Evolutionary conservation across 2,113 vertebrate genomes (phyloP).

Genomic region (Myrmecophaga tridactyla): DNA sequence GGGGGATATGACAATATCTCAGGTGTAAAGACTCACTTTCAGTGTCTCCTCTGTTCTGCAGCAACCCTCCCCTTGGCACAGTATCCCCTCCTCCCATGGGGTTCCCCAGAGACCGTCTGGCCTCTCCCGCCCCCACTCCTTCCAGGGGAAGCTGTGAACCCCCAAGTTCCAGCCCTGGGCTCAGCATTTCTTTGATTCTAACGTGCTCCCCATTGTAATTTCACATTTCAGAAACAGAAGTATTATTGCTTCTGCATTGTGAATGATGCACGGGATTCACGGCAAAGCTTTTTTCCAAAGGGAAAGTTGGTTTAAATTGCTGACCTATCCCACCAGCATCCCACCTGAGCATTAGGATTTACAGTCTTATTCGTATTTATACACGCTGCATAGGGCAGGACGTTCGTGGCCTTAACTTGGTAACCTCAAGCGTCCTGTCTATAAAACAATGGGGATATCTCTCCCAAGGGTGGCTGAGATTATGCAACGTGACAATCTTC

Average conservation of each 20-base stretch:
- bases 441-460: not conserved
- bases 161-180: not conserved
- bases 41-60: not conserved
- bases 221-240: not conserved
- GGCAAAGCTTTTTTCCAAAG: not conserved
- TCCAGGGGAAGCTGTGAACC: not conserved
- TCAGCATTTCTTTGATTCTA: not conserved
- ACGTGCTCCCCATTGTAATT: not conserved
- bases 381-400: not conserved
- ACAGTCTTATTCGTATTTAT: not conserved
- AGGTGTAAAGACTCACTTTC: not conserved
- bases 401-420: not conserved
- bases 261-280: not conserved
- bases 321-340: not conserved
- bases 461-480: not conserved
- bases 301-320: not conserved
- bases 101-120: not conserved
- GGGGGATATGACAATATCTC: too few species aligned
- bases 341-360: not conserved
- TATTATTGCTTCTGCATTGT: too few species aligned
- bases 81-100: not conserved
- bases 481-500: not conserved
- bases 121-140: not conserved
- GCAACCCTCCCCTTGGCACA: not conserved
- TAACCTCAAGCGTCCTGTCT: not conserved